Conservation (phyloP, 2,888 invertebrate species). For the Harpalus rubripes region DNA sequence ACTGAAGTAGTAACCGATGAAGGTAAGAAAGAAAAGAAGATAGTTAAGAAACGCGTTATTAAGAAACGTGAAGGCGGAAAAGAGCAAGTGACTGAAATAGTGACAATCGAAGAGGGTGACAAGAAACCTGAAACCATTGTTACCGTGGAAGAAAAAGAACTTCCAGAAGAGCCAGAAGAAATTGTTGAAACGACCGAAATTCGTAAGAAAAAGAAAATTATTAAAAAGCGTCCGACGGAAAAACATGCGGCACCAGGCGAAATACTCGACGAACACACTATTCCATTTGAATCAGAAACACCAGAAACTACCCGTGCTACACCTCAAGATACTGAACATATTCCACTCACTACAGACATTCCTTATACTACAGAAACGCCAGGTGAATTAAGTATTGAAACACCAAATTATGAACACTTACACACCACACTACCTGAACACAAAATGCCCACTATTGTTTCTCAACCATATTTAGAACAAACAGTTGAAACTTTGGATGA, state of each 20-base stretch:
- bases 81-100: slow-evolving; percentile 71
- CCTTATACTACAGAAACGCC: slow-evolving; percentile 61
- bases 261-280: slow-evolving; percentile 53
- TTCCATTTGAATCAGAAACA: slow-evolving; percentile 58
- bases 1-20: slow-evolving; percentile 71
- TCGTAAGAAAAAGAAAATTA: slow-evolving; percentile 53
- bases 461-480: slow-evolving; percentile 50
- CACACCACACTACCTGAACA: slow-evolving; percentile 35
- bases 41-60: slow-evolving; percentile 72
- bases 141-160: slow-evolving; percentile 61
- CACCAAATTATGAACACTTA: slow-evolving; percentile 45
- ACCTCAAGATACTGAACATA: slow-evolving; percentile 64
- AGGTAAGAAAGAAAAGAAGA: slow-evolving; percentile 71
- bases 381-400: slow-evolving; percentile 63
- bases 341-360: slow-evolving; percentile 64
- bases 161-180: slow-evolving; percentile 62
- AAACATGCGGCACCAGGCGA: slow-evolving; percentile 49
- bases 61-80: slow-evolving; percentile 72
- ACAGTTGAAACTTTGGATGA: slow-evolving; percentile 12
- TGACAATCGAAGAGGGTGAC: slow-evolving; percentile 68
- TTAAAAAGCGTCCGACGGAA: slow-evolving; percentile 52
- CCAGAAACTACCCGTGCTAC: slow-evolving; percentile 57
- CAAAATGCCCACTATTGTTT: slow-evolving; percentile 38
- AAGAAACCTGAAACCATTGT: slow-evolving; percentile 67
- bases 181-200: slow-evolving; percentile 32